Conservation (phyloP, 2,113 vertebrate species). For the Carollia perspicillata region DNA sequence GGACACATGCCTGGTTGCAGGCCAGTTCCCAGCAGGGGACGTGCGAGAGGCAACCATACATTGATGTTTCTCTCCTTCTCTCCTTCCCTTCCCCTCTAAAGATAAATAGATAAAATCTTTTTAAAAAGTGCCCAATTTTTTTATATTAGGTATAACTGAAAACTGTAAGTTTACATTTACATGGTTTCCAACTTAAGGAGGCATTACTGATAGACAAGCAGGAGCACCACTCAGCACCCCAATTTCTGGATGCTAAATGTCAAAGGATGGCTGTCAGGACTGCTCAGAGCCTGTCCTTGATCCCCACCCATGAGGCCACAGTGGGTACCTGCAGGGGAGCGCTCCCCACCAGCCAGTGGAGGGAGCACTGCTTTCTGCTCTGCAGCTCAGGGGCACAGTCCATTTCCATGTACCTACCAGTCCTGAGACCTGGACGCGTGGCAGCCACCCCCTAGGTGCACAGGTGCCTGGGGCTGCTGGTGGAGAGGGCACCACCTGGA, state of each 20-base stretch:
- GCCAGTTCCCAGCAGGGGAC: too few species aligned
- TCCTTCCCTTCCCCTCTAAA: too few species aligned
- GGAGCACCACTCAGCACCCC: neutral
- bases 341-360: neutral
- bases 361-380: neutral
- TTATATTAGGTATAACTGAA: neutral
- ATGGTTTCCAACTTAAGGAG: neutral
- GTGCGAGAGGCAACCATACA: too few species aligned
- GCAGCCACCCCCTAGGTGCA: slow-evolving; percentile 67
- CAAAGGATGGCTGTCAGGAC: neutral
- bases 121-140: neutral
- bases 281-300: neutral
- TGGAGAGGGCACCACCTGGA: slow-evolving; percentile 64
- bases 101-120: too few species aligned
- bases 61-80: too few species aligned
- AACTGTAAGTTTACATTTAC: neutral
- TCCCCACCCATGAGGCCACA: neutral
- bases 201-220: neutral
- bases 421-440: neutral
- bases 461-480: neutral
- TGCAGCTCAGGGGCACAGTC: neutral
- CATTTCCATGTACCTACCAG: neutral
- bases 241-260: neutral
- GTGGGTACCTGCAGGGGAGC: neutral
- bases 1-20: too few species aligned